Base-by-base conservation (phyloP, 1,140 invertebrate genomes). In the Vanessa atalanta region DNA sequence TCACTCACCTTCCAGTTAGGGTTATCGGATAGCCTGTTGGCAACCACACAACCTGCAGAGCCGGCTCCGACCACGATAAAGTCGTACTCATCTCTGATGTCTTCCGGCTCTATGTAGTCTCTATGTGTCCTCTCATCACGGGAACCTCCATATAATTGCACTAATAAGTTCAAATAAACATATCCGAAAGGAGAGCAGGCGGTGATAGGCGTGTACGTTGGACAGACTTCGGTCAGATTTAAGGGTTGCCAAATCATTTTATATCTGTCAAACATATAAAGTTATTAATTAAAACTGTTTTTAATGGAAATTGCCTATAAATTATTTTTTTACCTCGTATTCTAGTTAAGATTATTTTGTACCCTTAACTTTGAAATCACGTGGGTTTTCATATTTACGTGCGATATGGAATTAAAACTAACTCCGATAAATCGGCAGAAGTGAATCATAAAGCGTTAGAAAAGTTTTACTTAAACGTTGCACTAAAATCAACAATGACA, bases 21-120 rank as follows among this genome's bases (percentile, higher is more conserved):
- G 48, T 93, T 77, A 71, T 93, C 93, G 8, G 88, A 86, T 23
- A 94, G 79, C 51, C 92, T 79, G 79, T 95, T 96, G 0, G 96
- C 96, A 43, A 97, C 76, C 4, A 97, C 96, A 55, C 83, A 85
- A 1, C 84, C 82, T 26, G 83, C 76, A 0, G 80, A 15, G 0
- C 83, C 82, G 3, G 79, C 79, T 0, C 83, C 83, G 0, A 80
- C 78, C n/a, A 83, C 81, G 12, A 83, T 83, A 12, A 82, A 86
- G 57, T 86, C 84, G 51, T 76, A 81, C n/a, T 73, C 67, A 13
- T 77, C 20, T 15, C 47, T 37, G 12, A 47, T 53, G 12, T 11
- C 37, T 2, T 70, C 26, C n/a, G 20, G 47, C 11, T 47, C 69
- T 15, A 48, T 12, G n/a, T 50, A 14, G 13, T 70, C 48, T 3